Conservation (phyloP, 1,140 invertebrate species). For the Heliconius congener region DNA sequence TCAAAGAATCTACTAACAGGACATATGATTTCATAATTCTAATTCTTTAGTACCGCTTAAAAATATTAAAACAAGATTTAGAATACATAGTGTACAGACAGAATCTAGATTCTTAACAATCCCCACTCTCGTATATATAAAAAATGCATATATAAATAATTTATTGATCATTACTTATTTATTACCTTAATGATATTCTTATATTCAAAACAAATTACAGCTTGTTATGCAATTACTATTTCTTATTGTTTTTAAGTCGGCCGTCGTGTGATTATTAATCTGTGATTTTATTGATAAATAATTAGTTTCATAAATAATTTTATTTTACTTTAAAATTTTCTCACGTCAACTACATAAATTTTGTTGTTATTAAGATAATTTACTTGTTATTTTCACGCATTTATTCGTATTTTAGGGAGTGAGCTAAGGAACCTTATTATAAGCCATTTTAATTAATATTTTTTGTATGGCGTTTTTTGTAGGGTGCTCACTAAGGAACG, state of each 20-base stretch:
- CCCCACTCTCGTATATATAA: too few species aligned
- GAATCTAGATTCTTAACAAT: too few species aligned
- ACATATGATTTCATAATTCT: too few species aligned
- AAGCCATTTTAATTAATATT: background rate
- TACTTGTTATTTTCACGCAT: background rate
- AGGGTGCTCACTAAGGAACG: too few species aligned
- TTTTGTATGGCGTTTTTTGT: background rate
- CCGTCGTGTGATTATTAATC: slow-evolving; percentile 6
- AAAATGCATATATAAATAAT: background rate
- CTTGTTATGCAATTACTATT: background rate
- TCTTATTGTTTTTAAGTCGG: slow-evolving; percentile 7
- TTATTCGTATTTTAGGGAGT: background rate
- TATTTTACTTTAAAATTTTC: background rate
- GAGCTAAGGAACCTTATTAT: background rate
- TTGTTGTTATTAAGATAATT: background rate
- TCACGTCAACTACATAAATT: background rate
- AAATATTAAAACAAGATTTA: too few species aligned
- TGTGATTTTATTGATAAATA: background rate
- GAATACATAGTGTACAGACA: too few species aligned
- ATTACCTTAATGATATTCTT: background rate
- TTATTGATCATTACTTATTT: background rate
- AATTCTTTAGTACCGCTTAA: too few species aligned
- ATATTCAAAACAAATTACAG: background rate
- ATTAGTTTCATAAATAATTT: background rate
- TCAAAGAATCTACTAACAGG: too few species aligned